phyloP scores from a whole-genome alignment of 2,113 vertebrate genomes.

The Calonectris borealis region DNA sequence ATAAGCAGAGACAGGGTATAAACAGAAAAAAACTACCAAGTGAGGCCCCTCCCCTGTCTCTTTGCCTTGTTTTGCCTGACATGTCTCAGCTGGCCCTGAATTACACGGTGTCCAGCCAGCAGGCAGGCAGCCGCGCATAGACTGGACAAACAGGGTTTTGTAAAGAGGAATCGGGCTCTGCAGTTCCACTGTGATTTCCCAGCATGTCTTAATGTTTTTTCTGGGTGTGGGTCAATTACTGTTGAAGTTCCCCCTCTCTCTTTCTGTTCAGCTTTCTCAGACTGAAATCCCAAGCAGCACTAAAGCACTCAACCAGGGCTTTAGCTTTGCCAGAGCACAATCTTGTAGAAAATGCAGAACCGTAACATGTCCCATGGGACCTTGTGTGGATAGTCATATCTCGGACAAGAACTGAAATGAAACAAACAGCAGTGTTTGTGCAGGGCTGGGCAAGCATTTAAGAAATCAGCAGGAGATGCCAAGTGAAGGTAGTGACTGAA shows the following conservation, averaged over 20 bases:
- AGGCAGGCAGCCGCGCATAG: slow-evolving; percentile 6
- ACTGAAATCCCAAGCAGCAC: not conserved
- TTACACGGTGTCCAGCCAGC: not conserved
- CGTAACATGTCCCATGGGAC: not conserved
- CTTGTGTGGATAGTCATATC: not conserved
- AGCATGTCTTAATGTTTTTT: slow-evolving; percentile 26
- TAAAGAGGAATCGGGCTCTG: not conserved
- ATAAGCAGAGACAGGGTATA: slow-evolving; percentile 15
- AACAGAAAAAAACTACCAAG: not conserved
- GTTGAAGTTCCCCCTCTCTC: not conserved
- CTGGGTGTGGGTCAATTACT: slow-evolving; percentile 48
- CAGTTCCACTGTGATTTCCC: slow-evolving; percentile 16
- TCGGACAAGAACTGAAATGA: not conserved
- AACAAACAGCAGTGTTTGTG: not conserved
- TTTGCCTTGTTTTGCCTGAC: slow-evolving; percentile 51
- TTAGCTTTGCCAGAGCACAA: not conserved
- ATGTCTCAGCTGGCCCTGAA: slow-evolving; percentile 49
- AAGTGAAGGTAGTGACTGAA: not conserved
- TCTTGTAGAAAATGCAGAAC: not conserved
- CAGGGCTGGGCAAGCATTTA: not conserved
- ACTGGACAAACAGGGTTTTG: slow-evolving; percentile 53
- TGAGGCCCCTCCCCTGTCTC: slow-evolving; percentile 28
- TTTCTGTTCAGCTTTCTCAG: not conserved
- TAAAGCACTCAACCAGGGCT: not conserved
- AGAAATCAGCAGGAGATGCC: not conserved